Evolutionary conservation across 2,888 invertebrate species (phyloP).

Genomic region (Zaprionus obscuricornis): DNA sequence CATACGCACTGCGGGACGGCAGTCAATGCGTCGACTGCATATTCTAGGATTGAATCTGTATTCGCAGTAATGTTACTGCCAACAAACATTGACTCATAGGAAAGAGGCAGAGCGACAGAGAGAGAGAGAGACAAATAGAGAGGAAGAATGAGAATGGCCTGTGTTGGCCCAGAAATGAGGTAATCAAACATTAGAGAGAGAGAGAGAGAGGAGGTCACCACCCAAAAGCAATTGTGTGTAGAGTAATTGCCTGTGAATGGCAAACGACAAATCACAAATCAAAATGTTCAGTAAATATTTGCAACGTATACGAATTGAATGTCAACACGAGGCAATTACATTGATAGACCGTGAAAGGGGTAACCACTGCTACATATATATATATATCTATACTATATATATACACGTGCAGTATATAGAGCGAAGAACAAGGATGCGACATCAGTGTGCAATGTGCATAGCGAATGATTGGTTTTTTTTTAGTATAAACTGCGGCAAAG

Average conservation of each 20-base stretch:
- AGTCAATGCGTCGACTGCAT: conserved; percentile 54
- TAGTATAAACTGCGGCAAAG: too few species aligned
- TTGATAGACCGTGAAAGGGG: too few species aligned
- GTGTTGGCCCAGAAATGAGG: conserved; percentile 58
- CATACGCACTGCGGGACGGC: conserved; percentile 68
- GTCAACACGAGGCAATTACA: conserved; percentile 24
- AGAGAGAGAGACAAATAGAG: too few species aligned
- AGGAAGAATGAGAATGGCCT: background rate
- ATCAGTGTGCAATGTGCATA: too few species aligned
- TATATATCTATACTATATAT: background rate
- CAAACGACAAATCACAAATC: conserved; percentile 41
- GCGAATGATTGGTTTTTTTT: too few species aligned
- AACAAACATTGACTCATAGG: background rate
- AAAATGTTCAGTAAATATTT: conserved; percentile 46
- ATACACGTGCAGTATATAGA: too few species aligned
- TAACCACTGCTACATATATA: too few species aligned
- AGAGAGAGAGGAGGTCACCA: conserved; percentile 16
- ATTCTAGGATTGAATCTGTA: conserved; percentile 48
- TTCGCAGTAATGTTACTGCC: conserved; percentile 50
- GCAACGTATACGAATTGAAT: conserved; percentile 35
- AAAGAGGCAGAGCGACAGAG: too few species aligned
- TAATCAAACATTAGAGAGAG: conserved; percentile 54
- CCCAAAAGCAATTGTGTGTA: conserved; percentile 45
- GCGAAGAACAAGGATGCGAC: too few species aligned
- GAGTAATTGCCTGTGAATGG: conserved; percentile 53